Percentiles rank a stretch among this genome's conserved stretches.
Conservation (phyloP, 2,888 invertebrate genomes). For the Phlogophora meticulosa region DNA sequence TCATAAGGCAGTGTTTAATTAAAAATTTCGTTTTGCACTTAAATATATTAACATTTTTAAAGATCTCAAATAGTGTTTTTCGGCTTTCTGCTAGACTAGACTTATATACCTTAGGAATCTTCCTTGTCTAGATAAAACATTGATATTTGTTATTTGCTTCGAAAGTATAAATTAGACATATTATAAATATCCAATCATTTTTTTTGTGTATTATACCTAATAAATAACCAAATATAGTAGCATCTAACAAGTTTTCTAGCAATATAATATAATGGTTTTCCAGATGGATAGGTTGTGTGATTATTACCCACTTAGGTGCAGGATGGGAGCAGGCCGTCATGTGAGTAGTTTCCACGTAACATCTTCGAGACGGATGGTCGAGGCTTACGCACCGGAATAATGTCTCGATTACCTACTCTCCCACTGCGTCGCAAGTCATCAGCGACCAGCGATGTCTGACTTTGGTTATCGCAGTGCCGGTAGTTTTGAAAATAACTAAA, state of each 20-base stretch:
- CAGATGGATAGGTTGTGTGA: conserved; percentile 46
- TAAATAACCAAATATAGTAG: not conserved
- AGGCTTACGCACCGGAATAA: conserved; percentile 84
- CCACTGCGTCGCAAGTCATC: conserved; percentile 60
- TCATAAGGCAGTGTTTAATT: conserved; percentile 20
- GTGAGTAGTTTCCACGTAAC: conserved; percentile 80
- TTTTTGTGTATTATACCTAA: not conserved
- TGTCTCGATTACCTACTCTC: conserved; percentile 80
- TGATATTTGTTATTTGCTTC: not conserved
- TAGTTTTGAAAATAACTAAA: too few species aligned
- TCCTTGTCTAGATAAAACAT: not conserved
- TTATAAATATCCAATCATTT: not conserved
- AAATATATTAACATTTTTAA: not conserved
- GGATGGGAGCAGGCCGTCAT: conserved; percentile 63
- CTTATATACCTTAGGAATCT: not conserved
- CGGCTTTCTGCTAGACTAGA: not conserved
- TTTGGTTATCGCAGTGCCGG: too few species aligned
- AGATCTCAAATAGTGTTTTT: conserved; percentile 1
- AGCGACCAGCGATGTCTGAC: conserved; percentile 50
- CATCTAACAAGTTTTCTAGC: conserved; percentile 15
- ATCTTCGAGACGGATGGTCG: conserved; percentile 77
- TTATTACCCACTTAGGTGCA: conserved; percentile 66
- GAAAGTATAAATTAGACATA: not conserved
- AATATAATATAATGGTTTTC: conserved; percentile 32
- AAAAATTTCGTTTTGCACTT: conserved; percentile 1